Base-by-base conservation (phyloP, 2,797 vertebrate species). In the Chromobotia macracanthus region DNA sequence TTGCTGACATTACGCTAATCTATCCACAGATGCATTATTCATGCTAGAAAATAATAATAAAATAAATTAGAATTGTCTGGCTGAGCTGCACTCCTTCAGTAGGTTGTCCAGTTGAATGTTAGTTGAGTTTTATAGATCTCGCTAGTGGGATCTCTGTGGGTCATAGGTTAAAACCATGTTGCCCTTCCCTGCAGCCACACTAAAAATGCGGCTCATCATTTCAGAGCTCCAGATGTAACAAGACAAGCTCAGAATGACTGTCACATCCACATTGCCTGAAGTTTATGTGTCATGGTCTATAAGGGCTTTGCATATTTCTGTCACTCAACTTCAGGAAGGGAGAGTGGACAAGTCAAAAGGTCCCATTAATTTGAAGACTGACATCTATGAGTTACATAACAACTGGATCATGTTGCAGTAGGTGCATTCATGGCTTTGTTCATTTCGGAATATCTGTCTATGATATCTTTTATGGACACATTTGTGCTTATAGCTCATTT, bases 141-240 rank as follows among this genome's bases (percentile, higher is more conserved):
- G 31, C 31, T 46, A 55, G 35, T 8, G 10, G 44, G 55, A 28
- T 72, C 38, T 21, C 35, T 44, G 53, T 50, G 64, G 82, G 63
- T 56, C 75, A 76, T n/a, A 80, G 82, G 72, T 82, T 84, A 82
- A 82, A 75, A 67, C 55, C 21, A 19, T 41, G 65, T 72, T 68
- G 78, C 68, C 82, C 80, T 84, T 84, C 80, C 80, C 84, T 78
- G 65, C 67, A 73, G 80, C 55, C 67, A 69, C 48, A 28, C 80
- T 79, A 73, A 84, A 84, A 86, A 79, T 76, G 80, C 48, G 75
- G 46, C 80, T 58, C 66, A 58, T 80, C 80, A 80, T 82, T 83
- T 70, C 50, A 71, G 61, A 69, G 61, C 25, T 50, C 55, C 75
- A 80, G 75, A 86, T 74, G 67, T 82, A 80, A 84, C 38, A 68